phyloP scores from a whole-genome alignment of 2,113 vertebrate species.

The Spea multiplicata region DNA sequence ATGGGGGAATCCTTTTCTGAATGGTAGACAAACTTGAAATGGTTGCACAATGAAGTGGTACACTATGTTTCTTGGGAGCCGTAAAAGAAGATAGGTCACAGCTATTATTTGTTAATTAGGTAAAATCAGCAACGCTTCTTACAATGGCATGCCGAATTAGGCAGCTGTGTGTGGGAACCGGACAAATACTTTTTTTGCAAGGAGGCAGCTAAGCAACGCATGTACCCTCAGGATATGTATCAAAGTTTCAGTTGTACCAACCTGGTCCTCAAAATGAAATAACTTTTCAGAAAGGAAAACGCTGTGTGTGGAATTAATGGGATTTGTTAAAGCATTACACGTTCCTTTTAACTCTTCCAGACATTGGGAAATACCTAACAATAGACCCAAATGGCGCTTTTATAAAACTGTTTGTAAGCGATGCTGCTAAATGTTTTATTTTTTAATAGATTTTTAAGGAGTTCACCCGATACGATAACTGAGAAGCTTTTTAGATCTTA shows the following conservation, averaged over 20 bases:
- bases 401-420: background rate
- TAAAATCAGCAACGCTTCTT: conserved; percentile 25
- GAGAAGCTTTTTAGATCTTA: no score
- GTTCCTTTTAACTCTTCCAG: background rate
- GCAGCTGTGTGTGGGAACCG: conserved; percentile 30
- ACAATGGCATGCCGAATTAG: conserved; percentile 25
- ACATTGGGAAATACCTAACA: background rate
- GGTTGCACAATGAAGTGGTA: conserved; percentile 1
- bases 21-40: conserved; percentile 34
- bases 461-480: no score
- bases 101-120: conserved; percentile 43
- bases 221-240: conserved; percentile 6
- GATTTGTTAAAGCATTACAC: background rate
- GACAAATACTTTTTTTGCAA: background rate
- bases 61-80: conserved; percentile 12
- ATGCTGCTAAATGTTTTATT: background rate
- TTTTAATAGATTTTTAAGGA: no score
- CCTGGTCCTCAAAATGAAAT: conserved; percentile 15
- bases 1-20: conserved; percentile 23
- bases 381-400: background rate
- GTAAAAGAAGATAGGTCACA: conserved; percentile 44
- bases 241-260: background rate
- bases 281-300: background rate
- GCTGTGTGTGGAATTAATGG: conserved; percentile 12
- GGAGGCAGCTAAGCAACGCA: background rate